Conservation (phyloP, 2,113 vertebrate genomes). For the Myocastor coypus region DNA sequence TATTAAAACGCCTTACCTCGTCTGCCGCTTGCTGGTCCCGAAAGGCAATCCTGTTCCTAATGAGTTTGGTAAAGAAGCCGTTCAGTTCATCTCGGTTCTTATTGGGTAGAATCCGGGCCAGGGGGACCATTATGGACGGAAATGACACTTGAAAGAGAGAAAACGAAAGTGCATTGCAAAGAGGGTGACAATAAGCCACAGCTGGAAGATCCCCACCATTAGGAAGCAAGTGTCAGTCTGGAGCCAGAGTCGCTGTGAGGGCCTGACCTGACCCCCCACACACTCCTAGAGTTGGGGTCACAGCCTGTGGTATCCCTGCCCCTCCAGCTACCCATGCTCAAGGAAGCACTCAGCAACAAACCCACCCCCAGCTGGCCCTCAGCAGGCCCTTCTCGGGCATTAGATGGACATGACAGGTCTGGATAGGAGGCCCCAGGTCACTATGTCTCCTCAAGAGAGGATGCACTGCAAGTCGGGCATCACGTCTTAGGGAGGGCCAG, state of each 20-base stretch:
- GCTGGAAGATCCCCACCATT: conserved; percentile 10
- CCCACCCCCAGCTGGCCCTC: not conserved
- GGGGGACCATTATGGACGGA: conserved; percentile 91
- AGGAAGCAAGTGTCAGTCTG: conserved; percentile 26
- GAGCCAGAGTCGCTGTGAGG: not conserved
- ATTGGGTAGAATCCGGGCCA: conserved; percentile 89
- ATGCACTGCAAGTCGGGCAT: not conserved
- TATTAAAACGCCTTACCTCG: conserved; percentile 89
- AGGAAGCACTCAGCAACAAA: not conserved
- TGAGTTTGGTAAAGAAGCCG: conserved; percentile 91
- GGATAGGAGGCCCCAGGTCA: not conserved
- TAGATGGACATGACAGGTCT: not conserved
- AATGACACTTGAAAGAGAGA: conserved; percentile 90
- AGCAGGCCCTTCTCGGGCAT: not conserved
- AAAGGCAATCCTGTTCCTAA: conserved; percentile 91
- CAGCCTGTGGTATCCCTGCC: not conserved
- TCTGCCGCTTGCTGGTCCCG: conserved; percentile 91
- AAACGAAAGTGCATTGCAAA: conserved; percentile 73
- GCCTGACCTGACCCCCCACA: fast-evolving
- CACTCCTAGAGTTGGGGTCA: fast-evolving
- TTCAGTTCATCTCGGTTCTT: conserved; percentile 91
- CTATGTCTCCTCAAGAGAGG: not conserved
- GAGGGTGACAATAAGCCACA: not conserved
- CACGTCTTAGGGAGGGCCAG: not conserved
- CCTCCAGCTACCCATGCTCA: not conserved